Base-by-base conservation (phyloP, 2,888 invertebrate species). In the Smittia aterrima region DNA sequence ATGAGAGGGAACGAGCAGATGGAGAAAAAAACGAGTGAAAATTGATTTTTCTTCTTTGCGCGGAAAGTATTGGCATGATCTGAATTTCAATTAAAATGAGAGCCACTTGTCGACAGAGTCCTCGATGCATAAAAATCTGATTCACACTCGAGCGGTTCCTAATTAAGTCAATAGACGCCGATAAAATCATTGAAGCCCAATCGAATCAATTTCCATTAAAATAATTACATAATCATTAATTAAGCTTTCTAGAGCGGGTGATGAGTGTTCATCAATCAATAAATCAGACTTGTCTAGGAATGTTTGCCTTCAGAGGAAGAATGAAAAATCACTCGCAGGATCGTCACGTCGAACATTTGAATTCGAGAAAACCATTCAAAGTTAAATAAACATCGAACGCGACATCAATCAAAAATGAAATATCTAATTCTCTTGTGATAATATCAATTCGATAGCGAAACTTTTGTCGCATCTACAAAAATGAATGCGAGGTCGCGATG, bases 211-310 rank as follows among this genome's bases (percentile, higher is more conserved):
- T 58, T 72, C 62, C 72, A 58, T 72, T 72, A 72, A 72, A 62
- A 72, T 72, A 72, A 72, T 72, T 72, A 62, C 22, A 20, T 16
- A 72, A 20, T 72, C 72, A 72, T 72, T 72, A 72, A 72, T 72
- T 72, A 72, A 72, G 72, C 16, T 64, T 64, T 64, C 3, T 11
- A 11, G 9, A 6, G 47, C 9, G 32, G 32, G 32, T 32, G 32
- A 9, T 6, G 47, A 47, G 47, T n/a, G 16, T 11, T 32, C 32
- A 32, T 32, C 32, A 32, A 32, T 32, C 13, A 47, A 47, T 47
- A 4, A 47, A 47, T 47, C 47, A 6, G 47, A 47, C 13, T 47
- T n/a, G n/a, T 6, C 47, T 47, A 3, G 3, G 32, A 32, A 3
- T 32, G n/a, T 47, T 47, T 47, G 18, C n/a, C 4, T 47, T 47